Base-by-base conservation (phyloP, 1,140 invertebrate species). In the Eueides isabella region DNA sequence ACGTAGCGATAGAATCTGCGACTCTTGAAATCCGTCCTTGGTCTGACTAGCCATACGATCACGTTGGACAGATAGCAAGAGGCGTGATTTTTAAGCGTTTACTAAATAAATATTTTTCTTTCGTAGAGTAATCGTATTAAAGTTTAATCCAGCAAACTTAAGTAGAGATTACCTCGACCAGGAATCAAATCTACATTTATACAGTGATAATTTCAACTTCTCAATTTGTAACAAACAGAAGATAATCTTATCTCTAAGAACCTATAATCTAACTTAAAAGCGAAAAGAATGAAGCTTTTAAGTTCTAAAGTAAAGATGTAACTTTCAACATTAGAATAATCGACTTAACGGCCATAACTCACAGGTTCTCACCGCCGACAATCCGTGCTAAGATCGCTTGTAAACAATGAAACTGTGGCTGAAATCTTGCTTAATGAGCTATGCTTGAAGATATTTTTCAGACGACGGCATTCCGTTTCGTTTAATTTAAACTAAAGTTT, bases 401-500 rank as follows among this genome's bases (percentile, higher is more conserved):
- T 55, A 55, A 55, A 55, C 48, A 55, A 55, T 55, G 48, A 23
- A 55, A 12, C 41, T 7, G 48, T 26, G 48, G 48, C 19, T 55
- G 48, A 55, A 26, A 23, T 55, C 48, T 55, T 55, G 48, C 48
- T 55, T 55, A 55, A 55, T 55, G 48, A 55, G 48, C 19, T 55
- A 55, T 55, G 19, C 23, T 7, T 26, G 12, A 55, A 55, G 19
- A 55, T 55, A 55, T 55, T 55, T 55, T 55, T 55, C 48, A 55
- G 23, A 26, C 48, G 48, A 26, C 19, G 48, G 48, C 48, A n/a
- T 48, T 48, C 41, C 41, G 41, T 44, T 44, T 12, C 16, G 19
- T 26, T 55, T 9, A 55, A 23, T 55, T 55, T 11, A 23, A 55
- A 11, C 5, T 23, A 4, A 55, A 26, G 19, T 55, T 55, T 55